Evolutionary conservation across 1,140 invertebrate species (phyloP), one percentile per base, ranked within the genome.

Genomic region (Patella vulgata): DNA sequence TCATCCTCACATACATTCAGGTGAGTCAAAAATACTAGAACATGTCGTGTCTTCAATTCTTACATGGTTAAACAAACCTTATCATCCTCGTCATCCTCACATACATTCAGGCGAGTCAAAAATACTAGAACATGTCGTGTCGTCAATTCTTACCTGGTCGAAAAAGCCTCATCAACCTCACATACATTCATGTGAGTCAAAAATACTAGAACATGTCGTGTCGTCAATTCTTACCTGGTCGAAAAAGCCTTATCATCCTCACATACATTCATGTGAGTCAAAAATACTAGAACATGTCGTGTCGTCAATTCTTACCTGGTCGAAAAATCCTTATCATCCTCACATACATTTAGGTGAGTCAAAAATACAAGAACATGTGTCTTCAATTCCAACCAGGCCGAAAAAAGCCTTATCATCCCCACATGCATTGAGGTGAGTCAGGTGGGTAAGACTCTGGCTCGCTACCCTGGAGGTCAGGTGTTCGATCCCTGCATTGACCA

Each of bases 291-390:
- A 47, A 6, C 1, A 44, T 31, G 11, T 21, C 11, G 14, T 21
- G 1, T 12, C 44, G 14, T 39, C 6, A 9, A 12, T n/a, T n/a
- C 14, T 44, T 27, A 17, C 39, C 17, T 23, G 1, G 23, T 56
- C 27, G 11, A 27, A 47, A 17, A 19, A 43, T 36, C 44, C 30
- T 44, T 23, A 55, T 55, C 68, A 70, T 44, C 60, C 61, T n/a
- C 71, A 69, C 14, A 36, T 36, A 36, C 68, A 73, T 33, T 52
- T 67, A 53, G 71, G 71, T 77, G 56, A 66, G 61, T 47, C 23
- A 25, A 56, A n/a, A 12, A 12, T 42, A 43, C 25, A 9, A 14
- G 6, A 47, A 6, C 1, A 44, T 31, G 11, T 21, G 1, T 12
- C 44, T 33, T 39, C 6, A 9, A 12, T n/a, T n/a, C 14, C 28